These are phyloP conservation scores for Orius laevigatus DNA, from an alignment of 1,140 invertebrate genomes.

Conservation along the genomic window DNA sequence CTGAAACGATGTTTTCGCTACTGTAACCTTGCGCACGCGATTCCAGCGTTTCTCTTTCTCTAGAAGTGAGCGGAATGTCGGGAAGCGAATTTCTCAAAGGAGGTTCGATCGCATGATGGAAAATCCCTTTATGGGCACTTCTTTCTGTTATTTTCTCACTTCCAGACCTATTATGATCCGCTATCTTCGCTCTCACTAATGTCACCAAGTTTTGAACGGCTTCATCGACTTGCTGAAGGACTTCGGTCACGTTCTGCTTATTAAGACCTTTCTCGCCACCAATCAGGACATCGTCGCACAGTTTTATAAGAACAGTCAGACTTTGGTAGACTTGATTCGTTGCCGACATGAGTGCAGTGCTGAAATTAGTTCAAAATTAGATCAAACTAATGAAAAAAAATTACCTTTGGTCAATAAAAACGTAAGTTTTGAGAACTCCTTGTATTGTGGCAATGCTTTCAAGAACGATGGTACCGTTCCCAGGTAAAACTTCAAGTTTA, in stretches of 20 bases:
- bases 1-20: constrained; percentile 27
- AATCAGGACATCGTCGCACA: constrained; percentile 76
- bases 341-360: constrained; percentile 49
- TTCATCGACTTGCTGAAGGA: constrained; percentile 58
- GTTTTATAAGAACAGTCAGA: constrained; percentile 67
- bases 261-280: constrained; percentile 48
- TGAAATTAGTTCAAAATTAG: constrained; percentile 24
- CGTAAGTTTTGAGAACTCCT: constrained; percentile 45
- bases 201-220: constrained; percentile 53
- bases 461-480: constrained; percentile 78
- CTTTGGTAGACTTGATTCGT: constrained; percentile 75
- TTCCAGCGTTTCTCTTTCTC: constrained; percentile 50
- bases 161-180: constrained; percentile 28
- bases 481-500: constrained; percentile 79
- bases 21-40: constrained; percentile 25
- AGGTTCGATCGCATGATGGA: constrained; percentile 17
- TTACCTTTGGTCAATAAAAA: constrained; percentile 54
- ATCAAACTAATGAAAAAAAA: background rate
- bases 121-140: constrained; percentile 2
- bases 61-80: constrained; percentile 67
- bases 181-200: constrained; percentile 45
- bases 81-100: constrained; percentile 48
- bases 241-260: constrained; percentile 56
- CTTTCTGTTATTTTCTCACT: constrained; percentile 7
- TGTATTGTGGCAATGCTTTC: constrained; percentile 82